phyloP scores from a whole-genome alignment of 2,888 invertebrate genomes.

The Cerceris ruficornis region DNA sequence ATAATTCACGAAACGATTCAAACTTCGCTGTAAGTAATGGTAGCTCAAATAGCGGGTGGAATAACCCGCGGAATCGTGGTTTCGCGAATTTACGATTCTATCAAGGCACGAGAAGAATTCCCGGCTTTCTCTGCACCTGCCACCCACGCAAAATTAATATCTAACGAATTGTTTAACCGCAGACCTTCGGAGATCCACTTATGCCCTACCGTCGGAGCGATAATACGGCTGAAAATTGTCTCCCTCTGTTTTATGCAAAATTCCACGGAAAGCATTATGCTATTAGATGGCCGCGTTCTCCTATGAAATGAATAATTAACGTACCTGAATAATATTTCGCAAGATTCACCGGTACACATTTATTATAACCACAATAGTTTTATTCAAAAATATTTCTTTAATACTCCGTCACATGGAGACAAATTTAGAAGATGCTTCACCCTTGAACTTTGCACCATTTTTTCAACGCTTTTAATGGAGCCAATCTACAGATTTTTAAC shows the following conservation, averaged over 20 bases:
- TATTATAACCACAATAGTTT: no score
- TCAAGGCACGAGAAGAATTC: constrained; percentile 50
- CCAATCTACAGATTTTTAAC: background rate
- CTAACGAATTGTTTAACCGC: constrained; percentile 33
- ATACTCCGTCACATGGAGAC: background rate
- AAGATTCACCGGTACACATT: no score
- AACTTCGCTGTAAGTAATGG: constrained; percentile 57
- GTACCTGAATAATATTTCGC: no score
- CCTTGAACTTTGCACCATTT: background rate
- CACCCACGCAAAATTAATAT: constrained; percentile 52
- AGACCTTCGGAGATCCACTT: constrained; percentile 35
- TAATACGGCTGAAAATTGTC: constrained; percentile 23
- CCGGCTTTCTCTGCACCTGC: constrained; percentile 45
- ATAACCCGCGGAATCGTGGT: constrained; percentile 44
- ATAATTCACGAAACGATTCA: constrained; percentile 58
- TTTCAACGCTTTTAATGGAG: background rate
- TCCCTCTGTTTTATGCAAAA: background rate
- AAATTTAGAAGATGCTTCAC: background rate
- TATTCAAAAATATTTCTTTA: background rate
- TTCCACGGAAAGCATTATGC: background rate
- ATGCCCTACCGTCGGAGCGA: background rate
- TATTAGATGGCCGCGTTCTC: no score
- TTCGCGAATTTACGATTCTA: constrained; percentile 50
- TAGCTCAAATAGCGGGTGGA: constrained; percentile 59
- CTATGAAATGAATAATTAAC: no score